Conservation (phyloP, 2,888 invertebrate species). For the Limnephilus auricula region DNA sequence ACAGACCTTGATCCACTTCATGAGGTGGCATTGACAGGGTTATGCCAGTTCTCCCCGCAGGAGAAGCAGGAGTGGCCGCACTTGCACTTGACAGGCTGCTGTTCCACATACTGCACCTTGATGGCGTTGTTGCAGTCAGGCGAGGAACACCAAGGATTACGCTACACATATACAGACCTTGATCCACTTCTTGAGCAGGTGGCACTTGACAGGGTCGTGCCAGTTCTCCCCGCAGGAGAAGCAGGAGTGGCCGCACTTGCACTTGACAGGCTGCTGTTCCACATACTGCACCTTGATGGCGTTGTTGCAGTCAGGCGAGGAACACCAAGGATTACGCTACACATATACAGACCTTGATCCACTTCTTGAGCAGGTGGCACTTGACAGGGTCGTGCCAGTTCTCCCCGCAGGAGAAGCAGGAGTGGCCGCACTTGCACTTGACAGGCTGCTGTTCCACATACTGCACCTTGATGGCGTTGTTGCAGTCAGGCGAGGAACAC, state of each 20-base stretch:
- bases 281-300: conserved; percentile 95
- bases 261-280: conserved; percentile 94
- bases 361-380: conserved; percentile 93
- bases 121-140: conserved; percentile 98
- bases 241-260: conserved; percentile 94
- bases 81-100: conserved; percentile 94
- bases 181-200: conserved; percentile 95
- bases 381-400: conserved; percentile 99
- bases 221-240: conserved; percentile 97
- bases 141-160: conserved; percentile 99
- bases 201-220: conserved; percentile 99
- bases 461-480: conserved; percentile 94
- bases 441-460: conserved; percentile 95
- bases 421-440: conserved; percentile 93
- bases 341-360: conserved; percentile 86
- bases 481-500: conserved; percentile 99
- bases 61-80: conserved; percentile 96
- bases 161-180: conserved; percentile 83
- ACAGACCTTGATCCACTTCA: conserved; percentile 92
- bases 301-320: conserved; percentile 97
- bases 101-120: conserved; percentile 93
- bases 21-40: conserved; percentile 96
- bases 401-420: conserved; percentile 96
- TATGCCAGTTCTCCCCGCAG: conserved; percentile 98
- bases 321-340: conserved; percentile 99